Percentiles rank a stretch among this genome's conserved stretches.
Conservation (phyloP, 2,113 vertebrate species). For the Copsychus sechellarum region DNA sequence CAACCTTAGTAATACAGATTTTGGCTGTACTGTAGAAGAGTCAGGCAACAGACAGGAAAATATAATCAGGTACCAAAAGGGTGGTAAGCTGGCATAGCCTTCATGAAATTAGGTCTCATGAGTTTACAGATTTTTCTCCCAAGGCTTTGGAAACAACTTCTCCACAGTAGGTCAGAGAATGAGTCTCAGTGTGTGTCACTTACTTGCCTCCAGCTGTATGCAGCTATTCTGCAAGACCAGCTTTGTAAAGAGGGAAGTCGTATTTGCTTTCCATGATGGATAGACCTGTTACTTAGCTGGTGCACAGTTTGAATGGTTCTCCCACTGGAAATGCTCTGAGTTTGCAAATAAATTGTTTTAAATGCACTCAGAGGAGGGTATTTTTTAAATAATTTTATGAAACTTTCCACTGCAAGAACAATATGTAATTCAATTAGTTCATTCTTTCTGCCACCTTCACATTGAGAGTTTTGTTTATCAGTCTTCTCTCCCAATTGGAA, state of each 20-base stretch:
- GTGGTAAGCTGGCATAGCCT: neutral
- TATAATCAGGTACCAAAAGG: neutral
- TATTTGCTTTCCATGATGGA: neutral
- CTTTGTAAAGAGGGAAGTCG: neutral
- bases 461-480: neutral
- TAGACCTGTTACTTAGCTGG: neutral
- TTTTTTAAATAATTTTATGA: neutral
- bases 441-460: neutral
- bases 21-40: neutral
- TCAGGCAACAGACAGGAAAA: neutral
- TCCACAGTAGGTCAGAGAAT: neutral
- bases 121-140: neutral
- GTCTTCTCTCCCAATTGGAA: rapidly evolving
- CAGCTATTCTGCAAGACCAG: neutral
- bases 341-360: neutral
- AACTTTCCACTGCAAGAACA: neutral
- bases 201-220: neutral
- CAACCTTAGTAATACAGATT: neutral
- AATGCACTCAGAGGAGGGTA: neutral
- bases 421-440: neutral
- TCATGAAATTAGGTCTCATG: neutral
- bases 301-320: neutral
- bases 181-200: neutral
- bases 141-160: neutral
- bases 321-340: neutral